phyloP scores from a whole-genome alignment of 2,797 vertebrate genomes.

The Distichodus sexfasciatus region DNA sequence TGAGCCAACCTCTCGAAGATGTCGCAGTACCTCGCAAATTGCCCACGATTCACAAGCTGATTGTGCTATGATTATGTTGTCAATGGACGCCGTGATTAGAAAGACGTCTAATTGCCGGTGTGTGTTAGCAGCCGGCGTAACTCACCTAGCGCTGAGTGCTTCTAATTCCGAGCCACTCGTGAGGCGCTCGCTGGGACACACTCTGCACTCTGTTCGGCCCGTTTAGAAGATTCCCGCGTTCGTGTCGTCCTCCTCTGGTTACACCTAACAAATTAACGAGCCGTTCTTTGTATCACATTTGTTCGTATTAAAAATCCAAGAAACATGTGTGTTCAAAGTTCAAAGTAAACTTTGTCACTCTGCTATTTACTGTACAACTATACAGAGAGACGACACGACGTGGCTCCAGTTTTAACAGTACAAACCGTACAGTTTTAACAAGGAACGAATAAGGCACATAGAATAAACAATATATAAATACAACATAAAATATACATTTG shows the following conservation, averaged over 20 bases:
- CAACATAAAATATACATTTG: no score
- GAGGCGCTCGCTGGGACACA: constrained; percentile 4
- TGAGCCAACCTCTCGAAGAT: constrained; percentile 65
- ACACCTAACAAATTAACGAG: no score
- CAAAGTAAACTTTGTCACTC: no score
- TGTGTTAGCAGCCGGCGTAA: constrained; percentile 66
- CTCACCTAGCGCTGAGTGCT: constrained; percentile 30
- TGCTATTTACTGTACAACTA: no score
- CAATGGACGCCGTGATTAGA: constrained; percentile 77
- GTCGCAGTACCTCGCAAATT: constrained; percentile 71
- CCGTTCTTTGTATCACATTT: no score
- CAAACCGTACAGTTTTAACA: no score
- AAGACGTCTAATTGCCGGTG: constrained; percentile 69
- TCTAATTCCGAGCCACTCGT: constrained; percentile 34
- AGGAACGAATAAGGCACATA: no score
- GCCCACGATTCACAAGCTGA: constrained; percentile 72
- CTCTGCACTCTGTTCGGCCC: constrained; percentile 1
- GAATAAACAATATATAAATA: no score
- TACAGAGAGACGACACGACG: no score
- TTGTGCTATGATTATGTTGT: constrained; percentile 79
- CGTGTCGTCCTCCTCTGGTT: not conserved
- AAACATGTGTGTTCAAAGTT: no score
- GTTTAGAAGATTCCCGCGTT: not conserved
- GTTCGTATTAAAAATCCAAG: no score
- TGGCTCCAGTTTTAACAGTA: no score